phyloP scores from a whole-genome alignment of 30 jellyfish, hydroid and myxozoan species.

The Pelagia noctiluca region DNA sequence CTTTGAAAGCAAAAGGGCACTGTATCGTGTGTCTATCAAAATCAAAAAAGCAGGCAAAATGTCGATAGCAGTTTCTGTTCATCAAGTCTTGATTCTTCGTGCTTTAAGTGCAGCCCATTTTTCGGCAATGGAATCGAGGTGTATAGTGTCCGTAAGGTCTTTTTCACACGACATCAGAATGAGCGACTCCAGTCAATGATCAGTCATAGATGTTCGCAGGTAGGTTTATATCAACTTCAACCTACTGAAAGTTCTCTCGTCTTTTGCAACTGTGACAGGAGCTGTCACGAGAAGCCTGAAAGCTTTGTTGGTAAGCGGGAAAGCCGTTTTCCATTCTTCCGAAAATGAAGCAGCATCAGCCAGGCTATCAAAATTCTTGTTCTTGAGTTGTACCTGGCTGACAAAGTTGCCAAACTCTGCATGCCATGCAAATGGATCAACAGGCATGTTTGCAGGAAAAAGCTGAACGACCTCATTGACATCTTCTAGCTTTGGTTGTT shows the following conservation, averaged over 20 bases:
- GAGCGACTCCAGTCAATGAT: no score
- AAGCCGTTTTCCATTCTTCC: slow-evolving; percentile 7
- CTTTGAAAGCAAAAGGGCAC: no score
- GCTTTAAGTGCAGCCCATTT: not conserved
- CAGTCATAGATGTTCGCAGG: not conserved
- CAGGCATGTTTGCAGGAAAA: slow-evolving; percentile 16
- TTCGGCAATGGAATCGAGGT: not conserved
- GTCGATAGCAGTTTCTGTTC: not conserved
- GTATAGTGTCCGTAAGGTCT: no score
- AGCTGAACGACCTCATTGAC: slow-evolving; percentile 11
- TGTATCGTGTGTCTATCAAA: not conserved
- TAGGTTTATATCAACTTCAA: not conserved
- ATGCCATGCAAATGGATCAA: slow-evolving; percentile 35
- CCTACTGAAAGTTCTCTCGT: no score
- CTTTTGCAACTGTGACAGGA: slow-evolving; percentile 1
- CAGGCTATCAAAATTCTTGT: slow-evolving; percentile 3
- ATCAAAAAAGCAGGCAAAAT: not conserved
- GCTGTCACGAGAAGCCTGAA: not conserved
- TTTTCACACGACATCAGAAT: no score
- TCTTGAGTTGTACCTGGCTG: slow-evolving; percentile 4
- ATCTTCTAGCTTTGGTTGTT: slow-evolving; percentile 22
- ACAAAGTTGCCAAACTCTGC: slow-evolving; percentile 43
- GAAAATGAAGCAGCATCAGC: slow-evolving; percentile 55
- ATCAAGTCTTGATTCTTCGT: not conserved
- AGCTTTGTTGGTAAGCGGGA: no score